Conservation (phyloP, 2,113 vertebrate genomes). For the Myotis lucifugus region DNA sequence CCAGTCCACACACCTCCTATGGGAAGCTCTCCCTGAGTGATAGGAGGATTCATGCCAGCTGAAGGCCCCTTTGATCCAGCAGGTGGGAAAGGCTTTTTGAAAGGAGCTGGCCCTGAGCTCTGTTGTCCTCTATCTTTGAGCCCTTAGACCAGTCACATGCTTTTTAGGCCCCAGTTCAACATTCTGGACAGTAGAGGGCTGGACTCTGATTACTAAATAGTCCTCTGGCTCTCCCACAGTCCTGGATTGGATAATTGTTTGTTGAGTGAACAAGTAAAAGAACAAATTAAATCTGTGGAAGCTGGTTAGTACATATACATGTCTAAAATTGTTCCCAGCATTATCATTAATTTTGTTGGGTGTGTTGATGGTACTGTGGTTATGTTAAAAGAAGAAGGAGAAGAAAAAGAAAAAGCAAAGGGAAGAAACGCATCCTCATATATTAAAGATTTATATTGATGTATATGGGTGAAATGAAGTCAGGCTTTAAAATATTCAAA, state of each 20-base stretch:
- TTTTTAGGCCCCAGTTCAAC: background rate
- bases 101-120: background rate
- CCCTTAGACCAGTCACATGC: background rate
- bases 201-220: background rate
- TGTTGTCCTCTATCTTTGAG: background rate
- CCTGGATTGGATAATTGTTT: background rate
- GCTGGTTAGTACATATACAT: background rate
- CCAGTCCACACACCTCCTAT: background rate
- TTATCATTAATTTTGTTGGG: background rate
- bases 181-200: background rate
- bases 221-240: background rate
- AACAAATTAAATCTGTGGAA: background rate
- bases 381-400: background rate
- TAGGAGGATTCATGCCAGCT: background rate
- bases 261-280: background rate
- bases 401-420: background rate
- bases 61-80: background rate
- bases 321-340: background rate
- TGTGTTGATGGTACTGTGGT: background rate
- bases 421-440: background rate
- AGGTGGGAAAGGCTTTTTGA: background rate
- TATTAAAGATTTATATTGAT: background rate
- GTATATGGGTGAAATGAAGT: background rate
- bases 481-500: background rate
- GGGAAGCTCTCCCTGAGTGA: background rate